Evolutionary conservation across 1,140 invertebrate species (phyloP), one percentile per base, ranked within the genome.

Genomic region (Aphidius gifuensis): DNA sequence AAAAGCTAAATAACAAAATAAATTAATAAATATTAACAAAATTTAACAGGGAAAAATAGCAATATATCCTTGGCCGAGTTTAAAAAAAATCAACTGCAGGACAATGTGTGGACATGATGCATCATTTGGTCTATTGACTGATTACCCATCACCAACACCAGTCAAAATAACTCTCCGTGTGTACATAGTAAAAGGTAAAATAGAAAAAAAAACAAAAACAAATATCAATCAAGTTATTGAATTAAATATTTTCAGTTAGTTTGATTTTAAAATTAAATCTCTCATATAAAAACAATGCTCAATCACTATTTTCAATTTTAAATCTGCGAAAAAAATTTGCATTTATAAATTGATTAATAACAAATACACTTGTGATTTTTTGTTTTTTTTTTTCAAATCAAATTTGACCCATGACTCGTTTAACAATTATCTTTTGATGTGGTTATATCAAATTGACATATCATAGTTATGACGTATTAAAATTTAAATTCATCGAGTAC

Each of bases 161-260:
- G 70, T 89, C n/a, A 86, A 87, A 64, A 84, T 92, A 48, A 71
- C 91, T 4, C 85, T 93, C 5, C 82, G 93, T 57, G 83, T 94
- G 0, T 96, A 96, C 77, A 78, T 93, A 21, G 82, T 96, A 32
- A 85, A 85, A 81, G 87, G 86, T 64, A 4, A 53, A 32, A 32
- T 32, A 4, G 1, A 32, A 32, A 32, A 32, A 32, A 32, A 32
- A 32, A 32, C 4, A 32, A 32, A 32, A 3, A 32, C 2, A 32
- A 32, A 32, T 32, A 32, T 32, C 23, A 32, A 32, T 32, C 23
- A 32, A 32, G 23, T 32, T 32, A 32, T 32, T 32, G 4, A 32
- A 32, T 32, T 4, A 32, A 32, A 32, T 32, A 32, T 32, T 32
- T 32, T 32, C 23, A 32, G 23, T 32, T 32, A 3, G 23, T 32